Conservation (phyloP, 2,113 vertebrate species). For the Hyperoodon ampullatus region DNA sequence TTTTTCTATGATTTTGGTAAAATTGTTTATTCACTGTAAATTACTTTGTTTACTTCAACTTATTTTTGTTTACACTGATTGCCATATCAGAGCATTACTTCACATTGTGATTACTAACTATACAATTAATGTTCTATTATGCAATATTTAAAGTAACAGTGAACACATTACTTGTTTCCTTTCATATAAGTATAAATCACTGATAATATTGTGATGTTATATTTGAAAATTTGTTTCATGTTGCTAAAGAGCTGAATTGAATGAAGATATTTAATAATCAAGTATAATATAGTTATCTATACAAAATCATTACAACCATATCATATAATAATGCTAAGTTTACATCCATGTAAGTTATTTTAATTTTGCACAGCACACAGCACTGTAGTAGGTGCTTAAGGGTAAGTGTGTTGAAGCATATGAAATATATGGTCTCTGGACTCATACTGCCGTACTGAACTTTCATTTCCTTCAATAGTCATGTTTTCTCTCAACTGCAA, state of each 20-base stretch:
- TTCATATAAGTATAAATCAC: background rate
- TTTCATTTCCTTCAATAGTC: background rate
- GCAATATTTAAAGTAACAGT: background rate
- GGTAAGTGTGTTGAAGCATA: background rate
- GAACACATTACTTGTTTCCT: background rate
- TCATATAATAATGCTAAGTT: slow-evolving; percentile 18
- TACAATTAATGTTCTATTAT: background rate
- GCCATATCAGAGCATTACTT: background rate
- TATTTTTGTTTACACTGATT: slow-evolving; percentile 22
- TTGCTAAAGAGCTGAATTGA: slow-evolving; percentile 4
- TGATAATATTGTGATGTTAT: slow-evolving; percentile 23
- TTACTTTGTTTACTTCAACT: slow-evolving; percentile 2
- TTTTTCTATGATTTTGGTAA: slow-evolving; percentile 9
- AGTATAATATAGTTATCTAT: background rate
- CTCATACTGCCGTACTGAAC: background rate
- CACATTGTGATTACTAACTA: background rate
- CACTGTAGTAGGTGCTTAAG: background rate
- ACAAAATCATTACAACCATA: background rate
- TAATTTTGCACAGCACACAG: slow-evolving; percentile 4
- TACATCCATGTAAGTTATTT: slow-evolving; percentile 18
- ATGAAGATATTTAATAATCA: slow-evolving; percentile 28
- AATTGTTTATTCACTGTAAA: slow-evolving; percentile 22
- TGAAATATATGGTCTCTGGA: background rate
- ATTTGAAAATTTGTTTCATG: slow-evolving; percentile 11
- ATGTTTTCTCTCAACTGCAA: slow-evolving; percentile 8